These are phyloP conservation scores for Octonoba sinensis DNA, from an alignment of 2,888 invertebrate species.

Conservation along the genomic window DNA sequence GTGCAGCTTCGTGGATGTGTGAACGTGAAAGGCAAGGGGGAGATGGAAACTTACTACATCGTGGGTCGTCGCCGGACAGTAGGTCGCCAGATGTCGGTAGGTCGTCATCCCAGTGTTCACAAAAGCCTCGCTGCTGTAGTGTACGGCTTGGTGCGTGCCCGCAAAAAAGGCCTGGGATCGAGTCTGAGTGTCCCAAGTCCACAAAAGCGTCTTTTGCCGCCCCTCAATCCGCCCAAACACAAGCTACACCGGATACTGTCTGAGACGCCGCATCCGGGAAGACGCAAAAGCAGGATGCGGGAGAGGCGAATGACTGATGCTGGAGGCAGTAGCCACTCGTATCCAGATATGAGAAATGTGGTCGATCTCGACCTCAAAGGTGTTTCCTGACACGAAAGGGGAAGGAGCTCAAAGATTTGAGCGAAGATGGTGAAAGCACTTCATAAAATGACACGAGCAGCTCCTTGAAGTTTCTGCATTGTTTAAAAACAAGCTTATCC, in stretches of 20 bases:
- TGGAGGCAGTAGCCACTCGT: slow-evolving; percentile 60
- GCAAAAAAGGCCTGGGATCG: slow-evolving; percentile 76
- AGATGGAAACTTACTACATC: slow-evolving; percentile 96
- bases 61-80: slow-evolving; percentile 73
- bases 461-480: no score
- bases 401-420: slow-evolving; percentile 1
- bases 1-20: slow-evolving; percentile 85
- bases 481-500: no score
- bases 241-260: slow-evolving; percentile 66
- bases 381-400: slow-evolving; percentile 35
- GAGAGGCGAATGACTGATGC: slow-evolving; percentile 65
- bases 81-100: slow-evolving; percentile 61
- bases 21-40: slow-evolving; percentile 94
- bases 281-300: slow-evolving; percentile 54
- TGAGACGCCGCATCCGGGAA: slow-evolving; percentile 63
- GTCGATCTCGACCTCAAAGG: slow-evolving; percentile 39
- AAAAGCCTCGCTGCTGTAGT: slow-evolving; percentile 88
- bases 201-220: slow-evolving; percentile 27
- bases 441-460: no score
- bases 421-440: no score
- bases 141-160: slow-evolving; percentile 87
- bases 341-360: slow-evolving; percentile 62
- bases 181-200: slow-evolving; percentile 65
- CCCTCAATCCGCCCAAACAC: slow-evolving; percentile 53
- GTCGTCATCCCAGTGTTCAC: slow-evolving; percentile 79